Evolutionary conservation across 1,140 invertebrate species (phyloP).

Genomic region (Bemisia tabaci): DNA sequence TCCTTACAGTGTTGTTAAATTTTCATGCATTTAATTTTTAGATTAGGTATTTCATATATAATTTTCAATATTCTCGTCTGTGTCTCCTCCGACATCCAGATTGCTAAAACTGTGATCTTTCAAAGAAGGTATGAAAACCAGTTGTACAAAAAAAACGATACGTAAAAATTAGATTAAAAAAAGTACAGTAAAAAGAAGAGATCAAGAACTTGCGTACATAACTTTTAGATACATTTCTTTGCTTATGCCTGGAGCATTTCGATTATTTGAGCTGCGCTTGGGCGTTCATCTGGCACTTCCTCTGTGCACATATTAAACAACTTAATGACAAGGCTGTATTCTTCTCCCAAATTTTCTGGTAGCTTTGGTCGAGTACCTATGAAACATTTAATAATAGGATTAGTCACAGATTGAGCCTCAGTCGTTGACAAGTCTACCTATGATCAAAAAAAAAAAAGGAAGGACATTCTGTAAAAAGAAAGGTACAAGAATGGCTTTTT

Average conservation of each 20-base stretch:
- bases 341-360: conserved; percentile 42
- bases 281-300: conserved; percentile 40
- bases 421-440: background rate
- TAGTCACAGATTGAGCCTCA: background rate
- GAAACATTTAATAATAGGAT: conserved; percentile 3
- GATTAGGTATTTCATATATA: too few species aligned
- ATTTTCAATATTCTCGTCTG: too few species aligned
- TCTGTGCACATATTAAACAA: conserved; percentile 59
- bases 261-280: conserved; percentile 34
- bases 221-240: too few species aligned
- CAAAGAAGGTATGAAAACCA: too few species aligned
- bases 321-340: conserved; percentile 48
- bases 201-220: too few species aligned
- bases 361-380: conserved; percentile 43
- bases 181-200: too few species aligned
- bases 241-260: conserved; percentile 5
- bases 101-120: too few species aligned
- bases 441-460: background rate
- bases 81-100: too few species aligned
- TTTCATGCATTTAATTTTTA: too few species aligned
- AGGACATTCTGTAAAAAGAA: background rate
- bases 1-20: too few species aligned
- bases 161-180: too few species aligned
- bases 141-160: too few species aligned
- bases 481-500: background rate